A percentile compares a stretch with the other conserved stretches of the same genome.
These are phyloP conservation scores for Tipula lateralis DNA, from an alignment of 2,888 invertebrate genomes.

Conservation along the genomic window DNA sequence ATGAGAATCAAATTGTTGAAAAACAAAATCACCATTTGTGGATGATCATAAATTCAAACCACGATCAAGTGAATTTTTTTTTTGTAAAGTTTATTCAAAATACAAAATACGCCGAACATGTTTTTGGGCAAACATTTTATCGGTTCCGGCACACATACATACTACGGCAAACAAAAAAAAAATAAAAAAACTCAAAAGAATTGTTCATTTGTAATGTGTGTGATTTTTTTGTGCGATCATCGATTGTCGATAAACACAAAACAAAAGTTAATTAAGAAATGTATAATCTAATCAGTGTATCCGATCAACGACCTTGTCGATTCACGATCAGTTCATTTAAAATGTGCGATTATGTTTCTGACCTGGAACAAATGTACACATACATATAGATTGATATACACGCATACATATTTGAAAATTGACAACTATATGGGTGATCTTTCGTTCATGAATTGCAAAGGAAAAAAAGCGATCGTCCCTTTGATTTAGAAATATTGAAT, in stretches of 20 bases:
- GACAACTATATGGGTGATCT: not conserved
- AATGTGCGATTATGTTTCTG: not conserved
- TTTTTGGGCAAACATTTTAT: not conserved
- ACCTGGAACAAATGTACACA: not conserved
- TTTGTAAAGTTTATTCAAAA: not conserved
- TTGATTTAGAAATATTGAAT: not conserved
- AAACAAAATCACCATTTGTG: not conserved
- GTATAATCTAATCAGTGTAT: not conserved
- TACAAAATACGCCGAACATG: not conserved
- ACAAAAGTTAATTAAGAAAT: not conserved
- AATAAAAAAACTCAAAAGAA: too few relatives aligned
- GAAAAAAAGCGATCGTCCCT: not conserved
- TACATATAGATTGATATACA: too few relatives aligned
- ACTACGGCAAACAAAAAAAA: too few relatives aligned
- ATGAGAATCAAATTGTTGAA: not conserved
- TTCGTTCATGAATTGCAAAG: not conserved
- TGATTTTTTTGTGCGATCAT: not conserved
- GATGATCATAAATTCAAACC: not conserved
- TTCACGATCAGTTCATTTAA: not conserved
- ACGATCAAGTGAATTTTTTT: not conserved
- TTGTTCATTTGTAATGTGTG: not conserved
- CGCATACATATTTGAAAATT: not conserved
- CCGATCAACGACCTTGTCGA: not conserved
- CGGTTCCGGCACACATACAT: not conserved
- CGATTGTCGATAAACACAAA: not conserved